Evolutionary conservation across 2,888 invertebrate species (phyloP).

Genomic region (Plemyria rubiginata): DNA sequence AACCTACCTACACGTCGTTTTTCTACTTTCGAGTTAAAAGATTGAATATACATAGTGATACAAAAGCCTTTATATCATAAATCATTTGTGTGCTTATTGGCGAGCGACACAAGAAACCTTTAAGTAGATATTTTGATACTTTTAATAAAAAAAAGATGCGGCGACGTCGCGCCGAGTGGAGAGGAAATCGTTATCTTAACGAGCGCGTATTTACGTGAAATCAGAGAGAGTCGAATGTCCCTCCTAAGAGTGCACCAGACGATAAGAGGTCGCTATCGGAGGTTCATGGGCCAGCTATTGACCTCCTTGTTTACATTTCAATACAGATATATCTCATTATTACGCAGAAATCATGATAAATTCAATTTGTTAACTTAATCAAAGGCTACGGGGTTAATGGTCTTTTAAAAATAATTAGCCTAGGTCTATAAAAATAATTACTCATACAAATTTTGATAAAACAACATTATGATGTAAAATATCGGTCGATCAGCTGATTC

Average conservation of each 20-base stretch:
- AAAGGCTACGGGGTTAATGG: constrained; percentile 70
- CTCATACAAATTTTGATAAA: constrained; percentile 37
- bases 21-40: constrained; percentile 20
- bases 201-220: constrained; percentile 80
- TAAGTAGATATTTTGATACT: constrained; percentile 65
- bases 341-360: constrained; percentile 69
- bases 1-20: constrained; percentile 3
- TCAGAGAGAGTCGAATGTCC: constrained; percentile 76
- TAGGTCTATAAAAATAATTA: constrained; percentile 55
- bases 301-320: constrained; percentile 76
- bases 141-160: constrained; percentile 70
- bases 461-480: constrained; percentile 25
- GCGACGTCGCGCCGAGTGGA: constrained; percentile 72
- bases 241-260: constrained; percentile 69
- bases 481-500: constrained; percentile 56
- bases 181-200: constrained; percentile 83
- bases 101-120: constrained; percentile 64
- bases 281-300: constrained; percentile 82
- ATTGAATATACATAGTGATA: constrained; percentile 8
- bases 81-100: constrained; percentile 57
- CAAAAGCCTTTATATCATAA: not conserved
- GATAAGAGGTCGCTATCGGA: constrained; percentile 74
- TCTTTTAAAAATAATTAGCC: constrained; percentile 77
- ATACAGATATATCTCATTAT: constrained; percentile 57
- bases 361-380: constrained; percentile 74